phyloP scores from a whole-genome alignment of 2,888 invertebrate genomes.

The Aromia moschata region DNA sequence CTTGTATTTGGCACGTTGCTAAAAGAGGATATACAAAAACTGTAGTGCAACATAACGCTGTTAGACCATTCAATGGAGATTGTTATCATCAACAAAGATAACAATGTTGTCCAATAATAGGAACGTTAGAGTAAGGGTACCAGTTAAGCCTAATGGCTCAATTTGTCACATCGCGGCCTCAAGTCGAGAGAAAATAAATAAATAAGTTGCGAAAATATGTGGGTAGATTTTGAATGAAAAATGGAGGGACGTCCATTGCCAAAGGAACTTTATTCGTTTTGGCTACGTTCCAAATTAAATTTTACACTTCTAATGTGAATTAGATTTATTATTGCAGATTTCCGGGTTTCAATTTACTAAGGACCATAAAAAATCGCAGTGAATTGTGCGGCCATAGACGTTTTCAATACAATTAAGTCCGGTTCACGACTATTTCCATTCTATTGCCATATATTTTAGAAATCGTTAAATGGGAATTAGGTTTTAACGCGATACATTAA shows the following conservation, averaged over 20 bases:
- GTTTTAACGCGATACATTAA: no score
- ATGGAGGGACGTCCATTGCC: slow-evolving; percentile 45
- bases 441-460: not conserved
- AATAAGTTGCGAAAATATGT: slow-evolving; percentile 9
- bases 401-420: slow-evolving; percentile 19
- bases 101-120: no score
- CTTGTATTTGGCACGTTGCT: no score
- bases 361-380: slow-evolving; percentile 31
- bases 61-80: no score
- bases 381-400: slow-evolving; percentile 23
- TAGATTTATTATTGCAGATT: slow-evolving; percentile 54
- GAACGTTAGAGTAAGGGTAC: no score
- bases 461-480: not conserved
- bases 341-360: slow-evolving; percentile 40
- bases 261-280: slow-evolving; percentile 46
- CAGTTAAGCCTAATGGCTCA: not conserved
- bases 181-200: slow-evolving; percentile 5
- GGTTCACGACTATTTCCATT: slow-evolving; percentile 10
- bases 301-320: slow-evolving; percentile 54
- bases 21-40: no score
- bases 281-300: slow-evolving; percentile 55
- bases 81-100: no score
- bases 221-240: slow-evolving; percentile 27
- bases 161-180: not conserved
- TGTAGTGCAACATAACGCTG: no score